phyloP scores from a whole-genome alignment of 2,797 vertebrate genomes.

The Sebastes jordani region DNA sequence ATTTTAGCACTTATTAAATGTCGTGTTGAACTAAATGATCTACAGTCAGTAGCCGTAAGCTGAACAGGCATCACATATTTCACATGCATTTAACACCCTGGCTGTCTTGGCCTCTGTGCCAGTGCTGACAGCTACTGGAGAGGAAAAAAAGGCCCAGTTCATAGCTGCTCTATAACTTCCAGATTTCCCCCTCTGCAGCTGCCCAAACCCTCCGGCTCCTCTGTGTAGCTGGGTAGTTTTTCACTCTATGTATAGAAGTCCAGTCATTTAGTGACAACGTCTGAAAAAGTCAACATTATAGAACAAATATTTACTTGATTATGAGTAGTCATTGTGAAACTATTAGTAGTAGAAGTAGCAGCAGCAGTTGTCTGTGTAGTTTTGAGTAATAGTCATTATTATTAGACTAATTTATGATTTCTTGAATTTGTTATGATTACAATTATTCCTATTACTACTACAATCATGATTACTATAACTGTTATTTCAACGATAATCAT shows the following conservation, averaged over 20 bases:
- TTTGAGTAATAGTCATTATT: background rate
- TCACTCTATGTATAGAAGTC: background rate
- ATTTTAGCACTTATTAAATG: background rate
- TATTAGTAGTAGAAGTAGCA: background rate
- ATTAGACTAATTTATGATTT: background rate
- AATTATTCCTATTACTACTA: background rate
- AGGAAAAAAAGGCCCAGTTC: slow-evolving; percentile 16
- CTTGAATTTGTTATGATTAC: background rate
- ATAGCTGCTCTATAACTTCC: slow-evolving; percentile 18
- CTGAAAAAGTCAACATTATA: background rate
- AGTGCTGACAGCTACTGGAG: slow-evolving; percentile 48
- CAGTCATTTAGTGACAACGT: background rate
- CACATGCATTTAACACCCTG: slow-evolving; percentile 37
- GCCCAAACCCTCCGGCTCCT: background rate
- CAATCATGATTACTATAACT: background rate
- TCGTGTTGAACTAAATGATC: background rate
- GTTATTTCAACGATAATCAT: background rate
- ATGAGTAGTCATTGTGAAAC: background rate
- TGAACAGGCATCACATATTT: slow-evolving; percentile 50
- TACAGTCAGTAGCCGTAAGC: slow-evolving; percentile 15
- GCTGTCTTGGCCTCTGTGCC: slow-evolving; percentile 15
- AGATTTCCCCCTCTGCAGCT: slow-evolving; percentile 16
- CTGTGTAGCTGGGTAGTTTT: background rate
- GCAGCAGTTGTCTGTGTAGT: background rate
- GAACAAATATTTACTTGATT: background rate